Evolutionary conservation across 2,888 invertebrate genomes (phyloP), one percentile per base, ranked within the genome.

Genomic region (Harpagoxenus sublaevis): DNA sequence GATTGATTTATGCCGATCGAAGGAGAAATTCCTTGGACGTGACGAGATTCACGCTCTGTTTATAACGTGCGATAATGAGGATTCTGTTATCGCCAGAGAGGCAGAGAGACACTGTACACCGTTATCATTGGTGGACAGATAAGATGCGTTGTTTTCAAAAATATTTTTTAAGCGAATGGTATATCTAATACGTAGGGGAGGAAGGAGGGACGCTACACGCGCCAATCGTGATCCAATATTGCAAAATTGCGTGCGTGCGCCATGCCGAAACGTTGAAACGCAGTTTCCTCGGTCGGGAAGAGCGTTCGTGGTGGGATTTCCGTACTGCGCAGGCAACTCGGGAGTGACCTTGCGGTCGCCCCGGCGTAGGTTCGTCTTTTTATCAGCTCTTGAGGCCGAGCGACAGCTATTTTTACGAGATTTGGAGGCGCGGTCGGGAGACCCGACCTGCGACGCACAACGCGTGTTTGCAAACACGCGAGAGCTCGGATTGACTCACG

Each of bases 381-480:
- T 78, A 79, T 84, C 83, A 42, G 53, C 48, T 84, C 83, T 81
- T 28, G 53, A 68, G 23, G 53, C 60, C 60, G 79, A 66, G 35
- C 57, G 35, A 84, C 42, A 62, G 66, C 51, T 78, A 78, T 55
- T 45, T 85, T 45, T 70, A 65, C 42, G 81, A 53, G 55, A 66
- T 60, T 60, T 23, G 2, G 9, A 79, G 74, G 51, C 31, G 74
- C 51, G 85, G 57, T 15, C 78, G 63, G 66, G 55, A 77, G 12
- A 23, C 55, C 45, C 79, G 71, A 62, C 42, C 6, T 35, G 28
- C 12, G 23, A 35, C 6, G 28, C 31, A 39, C 31, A 35, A 51
- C 31, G 23, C 60, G 45, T 83, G 81, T 84, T 89, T 89, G 62
- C 78, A 85, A 87, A 89, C 60, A 81, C 48, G n/a, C 31, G 60